These are phyloP conservation scores for Achlya flavicornis DNA, from an alignment of 2,888 invertebrate genomes.

Conservation along the genomic window DNA sequence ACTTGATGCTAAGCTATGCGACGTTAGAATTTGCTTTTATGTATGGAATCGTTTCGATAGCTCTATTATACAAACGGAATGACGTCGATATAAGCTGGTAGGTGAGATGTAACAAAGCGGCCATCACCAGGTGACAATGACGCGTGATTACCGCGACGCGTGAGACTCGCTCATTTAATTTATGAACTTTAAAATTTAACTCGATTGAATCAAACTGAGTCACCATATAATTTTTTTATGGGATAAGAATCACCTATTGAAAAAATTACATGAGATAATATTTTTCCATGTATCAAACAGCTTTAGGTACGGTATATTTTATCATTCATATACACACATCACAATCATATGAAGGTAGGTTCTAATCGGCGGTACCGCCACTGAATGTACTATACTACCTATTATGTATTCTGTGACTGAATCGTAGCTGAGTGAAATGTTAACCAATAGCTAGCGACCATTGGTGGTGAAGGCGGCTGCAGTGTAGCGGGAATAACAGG, in stretches of 20 bases:
- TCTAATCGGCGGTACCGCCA: no score
- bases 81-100: constrained; percentile 68
- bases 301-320: no score
- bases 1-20: constrained; percentile 53
- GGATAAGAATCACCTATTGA: constrained; percentile 48
- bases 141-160: constrained; percentile 73
- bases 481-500: no score
- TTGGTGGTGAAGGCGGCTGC: no score
- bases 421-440: no score
- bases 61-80: constrained; percentile 73
- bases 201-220: constrained; percentile 56
- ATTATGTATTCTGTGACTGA: no score
- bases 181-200: constrained; percentile 57
- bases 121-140: constrained; percentile 76
- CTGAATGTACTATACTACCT: no score
- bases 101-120: constrained; percentile 62
- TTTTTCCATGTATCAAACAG: background rate
- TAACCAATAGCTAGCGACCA: no score
- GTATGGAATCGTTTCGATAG: constrained; percentile 74
- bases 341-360: no score
- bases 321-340: no score
- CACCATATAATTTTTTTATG: constrained; percentile 70
- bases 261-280: constrained; percentile 19
- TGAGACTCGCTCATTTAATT: constrained; percentile 76
- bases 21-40: constrained; percentile 80